Conservation (phyloP, 2,888 invertebrate genomes). For the Harpagoxenus sublaevis region DNA sequence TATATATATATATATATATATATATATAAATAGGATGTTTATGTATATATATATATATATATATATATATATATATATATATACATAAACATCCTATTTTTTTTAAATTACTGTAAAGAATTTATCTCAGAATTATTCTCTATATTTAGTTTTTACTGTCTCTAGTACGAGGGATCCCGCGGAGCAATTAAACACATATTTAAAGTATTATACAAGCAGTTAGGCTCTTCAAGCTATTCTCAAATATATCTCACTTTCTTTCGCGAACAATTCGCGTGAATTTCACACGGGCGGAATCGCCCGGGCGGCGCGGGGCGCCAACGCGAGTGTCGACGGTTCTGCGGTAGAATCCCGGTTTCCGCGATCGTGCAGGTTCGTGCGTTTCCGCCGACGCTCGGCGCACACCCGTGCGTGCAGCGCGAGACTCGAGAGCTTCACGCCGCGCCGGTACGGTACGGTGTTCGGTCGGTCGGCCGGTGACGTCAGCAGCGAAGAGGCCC, state of each 20-base stretch:
- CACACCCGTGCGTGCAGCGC: slow-evolving; percentile 63
- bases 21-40: too few relatives aligned
- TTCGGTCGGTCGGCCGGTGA: slow-evolving; percentile 69
- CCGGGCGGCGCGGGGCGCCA: background rate
- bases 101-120: too few relatives aligned
- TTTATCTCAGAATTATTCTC: background rate
- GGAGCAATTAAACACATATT: background rate
- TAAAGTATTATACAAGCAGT: background rate
- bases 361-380: slow-evolving; percentile 70
- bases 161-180: background rate
- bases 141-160: background rate
- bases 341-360: slow-evolving; percentile 25
- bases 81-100: too few relatives aligned
- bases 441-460: slow-evolving; percentile 70
- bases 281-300: too few relatives aligned
- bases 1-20: too few relatives aligned
- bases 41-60: too few relatives aligned
- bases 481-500: slow-evolving; percentile 74
- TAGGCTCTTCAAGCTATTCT: background rate
- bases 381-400: slow-evolving; percentile 65
- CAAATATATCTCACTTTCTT: too few relatives aligned
- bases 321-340: background rate
- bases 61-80: too few relatives aligned
- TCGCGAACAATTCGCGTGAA: too few relatives aligned
- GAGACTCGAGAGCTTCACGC: slow-evolving; percentile 66